These are phyloP conservation scores for Sogatella furcifera DNA, from an alignment of 1,140 invertebrate genomes.

Conservation along the genomic window DNA sequence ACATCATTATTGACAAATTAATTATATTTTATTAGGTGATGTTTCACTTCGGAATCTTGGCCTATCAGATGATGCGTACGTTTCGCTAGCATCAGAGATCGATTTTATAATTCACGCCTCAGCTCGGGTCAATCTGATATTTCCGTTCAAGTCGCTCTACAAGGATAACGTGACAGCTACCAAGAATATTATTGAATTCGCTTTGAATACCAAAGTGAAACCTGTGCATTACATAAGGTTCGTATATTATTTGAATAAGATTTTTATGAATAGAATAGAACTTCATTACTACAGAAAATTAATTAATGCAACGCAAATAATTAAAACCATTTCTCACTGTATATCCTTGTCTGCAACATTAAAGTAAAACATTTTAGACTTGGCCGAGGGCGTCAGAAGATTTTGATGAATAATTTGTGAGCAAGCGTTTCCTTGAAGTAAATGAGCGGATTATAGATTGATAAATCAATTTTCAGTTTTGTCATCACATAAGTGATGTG, in stretches of 20 bases:
- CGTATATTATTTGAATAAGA: not conserved
- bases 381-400: no score
- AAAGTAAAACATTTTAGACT: no score
- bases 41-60: constrained; percentile 38
- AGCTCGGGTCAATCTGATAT: constrained; percentile 40
- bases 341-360: no score
- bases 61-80: constrained; percentile 37
- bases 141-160: constrained; percentile 38
- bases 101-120: constrained; percentile 42
- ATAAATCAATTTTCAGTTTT: no score
- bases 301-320: no score
- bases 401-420: no score
- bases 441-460: no score
- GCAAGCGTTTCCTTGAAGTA: no score
- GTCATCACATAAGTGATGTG: no score
- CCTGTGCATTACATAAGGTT: constrained; percentile 36
- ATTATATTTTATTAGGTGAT: constrained; percentile 30
- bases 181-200: constrained; percentile 38
- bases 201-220: constrained; percentile 39
- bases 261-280: not conserved
- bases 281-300: no score
- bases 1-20: not conserved
- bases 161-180: constrained; percentile 40
- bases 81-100: constrained; percentile 35
- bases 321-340: no score